Evolutionary conservation across 2,888 invertebrate genomes (phyloP), one percentile per base, ranked within the genome.

Genomic region (Dicyrtomina minuta): DNA sequence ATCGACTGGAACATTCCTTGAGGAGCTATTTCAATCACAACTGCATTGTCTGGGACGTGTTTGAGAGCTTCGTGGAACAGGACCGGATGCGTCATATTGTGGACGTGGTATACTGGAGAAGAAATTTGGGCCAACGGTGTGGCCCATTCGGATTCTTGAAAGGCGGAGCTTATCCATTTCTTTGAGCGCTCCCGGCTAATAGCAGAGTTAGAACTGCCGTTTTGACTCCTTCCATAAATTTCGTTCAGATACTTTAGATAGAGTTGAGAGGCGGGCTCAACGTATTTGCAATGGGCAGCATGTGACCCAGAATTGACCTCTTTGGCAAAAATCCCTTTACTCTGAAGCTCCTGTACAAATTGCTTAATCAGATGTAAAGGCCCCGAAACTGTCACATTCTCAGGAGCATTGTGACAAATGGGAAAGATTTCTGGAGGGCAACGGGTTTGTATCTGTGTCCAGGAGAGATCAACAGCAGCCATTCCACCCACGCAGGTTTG

Each of bases 371-470:
- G 85, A 1, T 84, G 85, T 46, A 87, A 86, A 0, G 93, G 92
- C 0, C 97, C 98, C 5, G 96, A 96, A 73, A 98, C 85, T 12
- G 97, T 95, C 12, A 96, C 95, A 78, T 92, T 95, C 81, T 97
- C 96, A 71, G 84, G 86, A 70, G 95, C 89, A 83, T 98, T 98
- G 84, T 98, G 95, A 82, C 98, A 98, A 59, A 96, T 96, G n/a
- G 93, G 89, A 78, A 86, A 87, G 15, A 96, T 85, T 78, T 88
- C 92, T 44, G 87, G 82, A 20, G 95, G 93, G 79, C 92, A 89
- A 68, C 88, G 86, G 77, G 83, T 83, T 79, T 85, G 85, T 64
- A 88, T 87, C 78, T 92, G 89, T 58, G 81, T 80, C 82, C 83
- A 83, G 20, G 81, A 82, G 55, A 84, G 75, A n/a, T 80, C 84